These are phyloP conservation scores for Arizona elegans DNA, from an alignment of 2,113 vertebrate species.

Conservation along the genomic window DNA sequence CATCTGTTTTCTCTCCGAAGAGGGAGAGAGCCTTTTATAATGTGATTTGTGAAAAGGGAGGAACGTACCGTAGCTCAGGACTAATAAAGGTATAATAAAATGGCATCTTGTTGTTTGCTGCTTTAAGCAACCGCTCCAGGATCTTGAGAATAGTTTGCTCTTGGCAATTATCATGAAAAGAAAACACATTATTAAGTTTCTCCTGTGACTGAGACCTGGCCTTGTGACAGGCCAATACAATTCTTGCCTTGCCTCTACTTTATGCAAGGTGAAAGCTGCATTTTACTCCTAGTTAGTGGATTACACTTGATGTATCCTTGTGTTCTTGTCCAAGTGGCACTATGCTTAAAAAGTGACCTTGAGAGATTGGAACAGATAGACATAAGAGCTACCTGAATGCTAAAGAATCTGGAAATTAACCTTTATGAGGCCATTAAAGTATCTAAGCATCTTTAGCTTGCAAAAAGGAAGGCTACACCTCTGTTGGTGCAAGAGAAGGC, in stretches of 20 bases:
- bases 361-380: background rate
- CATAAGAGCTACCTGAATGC: background rate
- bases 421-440: background rate
- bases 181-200: background rate
- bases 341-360: background rate
- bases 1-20: background rate
- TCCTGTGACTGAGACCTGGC: background rate
- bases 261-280: background rate
- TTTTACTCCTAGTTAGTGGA: background rate
- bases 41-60: background rate
- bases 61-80: background rate
- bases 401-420: background rate
- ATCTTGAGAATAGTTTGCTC: background rate
- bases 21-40: background rate
- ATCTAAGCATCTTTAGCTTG: background rate
- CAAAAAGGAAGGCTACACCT: background rate
- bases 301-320: background rate
- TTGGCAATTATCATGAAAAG: background rate
- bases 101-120: background rate
- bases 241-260: background rate
- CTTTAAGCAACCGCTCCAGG: background rate
- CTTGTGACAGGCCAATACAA: background rate
- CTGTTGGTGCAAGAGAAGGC: background rate
- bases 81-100: background rate
- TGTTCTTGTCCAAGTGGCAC: background rate